Evolutionary conservation across 2,888 invertebrate species (phyloP), one percentile per base, ranked within the genome.

Genomic region (Dilophus febrilis): DNA sequence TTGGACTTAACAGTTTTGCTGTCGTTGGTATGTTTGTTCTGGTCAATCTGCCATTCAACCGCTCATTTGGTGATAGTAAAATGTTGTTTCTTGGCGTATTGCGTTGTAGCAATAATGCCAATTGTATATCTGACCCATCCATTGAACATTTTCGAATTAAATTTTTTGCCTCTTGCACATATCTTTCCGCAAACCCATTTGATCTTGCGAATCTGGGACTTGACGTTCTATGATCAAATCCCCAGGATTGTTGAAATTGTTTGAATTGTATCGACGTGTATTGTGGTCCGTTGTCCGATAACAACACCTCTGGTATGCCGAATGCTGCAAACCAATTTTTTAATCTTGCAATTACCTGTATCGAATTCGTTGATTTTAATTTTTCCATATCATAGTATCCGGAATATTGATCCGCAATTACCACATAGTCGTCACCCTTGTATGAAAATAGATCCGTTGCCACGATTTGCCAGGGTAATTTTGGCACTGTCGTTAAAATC

Each of bases 261-360:
- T 46, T 42, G 18, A 51, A 46, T 43, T 47, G 40, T 26, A 35
- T 32, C 4, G 40, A 37, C 5, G 19, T 39, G 32, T 46, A 48
- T 40, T 51, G 48, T 39, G 46, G 39, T n/a, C 47, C 47, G n/a
- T 44, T 42, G 34, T 51, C 50, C 12, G 44, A 40, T 31, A 44
- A 40, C 10, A 51, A 19, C 12, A 38, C 41, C 28, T 43, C 27
- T 17, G 47, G 47, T 33, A 47, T 48, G 3, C 47, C 47, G 34
- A 45, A 46, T 14, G 38, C 34, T 18, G 44, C 16, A 34, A 43
- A 43, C 43, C 43, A 43, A 18, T 39, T 19, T 26, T 37, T n/a
- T 8, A 40, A 18, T 12, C n/a, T n/a, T 7, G n/a, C 10, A 18
- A 40, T 36, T 4, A 35, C 7, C 26, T 40, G 37, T 13, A 6